Percentiles rank a stretch among this genome's conserved stretches.
phyloP scores from a whole-genome alignment of 2,797 vertebrate genomes.

The Alectoris magna region DNA sequence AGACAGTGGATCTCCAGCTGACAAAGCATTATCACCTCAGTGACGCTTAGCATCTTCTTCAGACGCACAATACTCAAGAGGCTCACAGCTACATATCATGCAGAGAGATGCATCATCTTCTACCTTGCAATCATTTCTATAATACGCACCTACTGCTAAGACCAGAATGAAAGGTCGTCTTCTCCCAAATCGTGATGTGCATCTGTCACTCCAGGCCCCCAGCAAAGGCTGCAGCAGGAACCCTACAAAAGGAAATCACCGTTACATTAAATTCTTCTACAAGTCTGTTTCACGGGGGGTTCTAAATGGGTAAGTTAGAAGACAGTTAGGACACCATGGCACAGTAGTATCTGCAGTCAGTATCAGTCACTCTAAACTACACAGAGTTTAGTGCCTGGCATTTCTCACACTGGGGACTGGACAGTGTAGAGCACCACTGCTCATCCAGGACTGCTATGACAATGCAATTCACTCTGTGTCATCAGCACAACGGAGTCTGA shows the following conservation, averaged over 20 bases:
- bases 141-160: constrained; percentile 90
- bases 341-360: not conserved
- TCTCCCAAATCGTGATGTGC: constrained; percentile 94
- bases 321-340: not conserved
- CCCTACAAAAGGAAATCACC: constrained; percentile 80
- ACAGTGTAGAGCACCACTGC: fast-evolving
- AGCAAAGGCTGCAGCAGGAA: constrained; percentile 96
- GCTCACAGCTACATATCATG: not conserved
- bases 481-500: not conserved
- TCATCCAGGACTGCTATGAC: not conserved
- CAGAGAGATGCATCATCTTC: not conserved
- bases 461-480: not conserved
- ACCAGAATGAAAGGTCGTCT: constrained; percentile 97
- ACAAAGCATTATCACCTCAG: not conserved
- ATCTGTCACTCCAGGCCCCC: constrained; percentile 97
- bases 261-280: not conserved
- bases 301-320: not conserved
- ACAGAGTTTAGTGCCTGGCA: not conserved
- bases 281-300: not conserved
- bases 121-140: not conserved
- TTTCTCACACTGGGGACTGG: not conserved
- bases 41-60: not conserved
- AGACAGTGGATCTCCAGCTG: not conserved
- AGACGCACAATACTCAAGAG: not conserved
- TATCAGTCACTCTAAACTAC: not conserved